Base-by-base conservation (phyloP, 2,113 vertebrate species). In the Xiphias gladius region DNA sequence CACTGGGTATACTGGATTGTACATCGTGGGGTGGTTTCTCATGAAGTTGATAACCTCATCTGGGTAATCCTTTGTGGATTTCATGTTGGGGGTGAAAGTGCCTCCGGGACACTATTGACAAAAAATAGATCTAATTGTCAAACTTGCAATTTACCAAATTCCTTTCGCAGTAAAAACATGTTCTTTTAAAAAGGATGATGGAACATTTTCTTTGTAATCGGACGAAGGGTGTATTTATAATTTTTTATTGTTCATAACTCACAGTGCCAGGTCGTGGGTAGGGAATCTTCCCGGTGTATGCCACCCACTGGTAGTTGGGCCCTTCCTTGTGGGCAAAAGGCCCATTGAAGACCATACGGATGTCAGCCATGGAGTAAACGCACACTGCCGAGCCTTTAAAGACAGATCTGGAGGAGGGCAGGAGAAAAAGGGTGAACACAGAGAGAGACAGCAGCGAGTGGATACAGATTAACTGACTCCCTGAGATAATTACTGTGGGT, bases 41-140 rank as follows among this genome's bases (percentile, higher is more conserved):
- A 99, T 99, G 95, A 99, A 99, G 96, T 98, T 99, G 93, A 99
- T 99, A 58, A 99, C 98, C 86, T 99, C 98, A 0, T 99, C 98
- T 0, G 98, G 98, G 66, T 99, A 99, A 93, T 99, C 98, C 91
- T 99, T 99, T 72, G 98, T 99, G 1, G 98, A 99, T 91, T 99
- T 98, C 97, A 99, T 97, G 83, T 97, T 99, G 0, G 98, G 98
- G 0, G 98, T 99, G 92, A 99, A 99, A 22, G 98, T 99, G 12
- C 98, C 98, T 7, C 98, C 98, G 0, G 98, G 98, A 94, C 98
- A 99, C 98, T 99, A 54, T 69, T 54, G 79, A 87, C 22, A 74
- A 72, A 76, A 30, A 13, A 52, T 3, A 79, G 17, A 65, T 32
- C 5, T 5, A 26, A 68, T 10, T 16, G 30, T 76, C 19, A 89